Base-by-base conservation (phyloP, 2,888 invertebrate species). In the Crioceris asparagi region DNA sequence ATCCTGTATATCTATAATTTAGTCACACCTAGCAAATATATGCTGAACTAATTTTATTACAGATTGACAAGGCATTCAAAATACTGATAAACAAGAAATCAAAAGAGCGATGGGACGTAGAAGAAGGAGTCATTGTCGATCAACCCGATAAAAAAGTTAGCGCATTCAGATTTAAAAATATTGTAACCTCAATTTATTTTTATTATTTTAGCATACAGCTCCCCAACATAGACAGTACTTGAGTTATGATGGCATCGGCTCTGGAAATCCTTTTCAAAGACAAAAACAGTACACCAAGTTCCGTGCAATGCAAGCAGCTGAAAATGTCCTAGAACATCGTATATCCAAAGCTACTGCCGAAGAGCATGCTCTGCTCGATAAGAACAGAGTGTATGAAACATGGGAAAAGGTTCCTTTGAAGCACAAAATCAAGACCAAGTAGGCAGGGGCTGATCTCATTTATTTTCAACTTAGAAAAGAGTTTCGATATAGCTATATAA, bases 191-290 rank as follows among this genome's bases (percentile, higher is more conserved):
- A 37, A 36, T 42, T 46, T 48, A 30, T 32, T 12, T 35, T 15
- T 18, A 15, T 55, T 32, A 64, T 25, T 66, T 29, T 53, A 83
- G 74, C 87, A 91, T 53, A 86, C 82, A 37, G 85, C 84, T 10
- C 90, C 91, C 0, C 92, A 92, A 60, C 91, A 92, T 59, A 72
- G 87, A 15, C 83, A 84, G 51, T 92, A 85, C 56, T 66, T 91
- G 15, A 82, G 72, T 46, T 82, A 74, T 52, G 86, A 83, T 48
- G 88, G 88, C 3, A 62, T 82, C 2, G 91, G 91, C 0, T 61
- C 71, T 32, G 92, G 92, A 0, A 83, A 79, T 14, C 84, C 83
- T 0, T 77, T 70, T 44, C 82, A 85, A 60, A 68, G 91, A 25
- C 72, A 86, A 56, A 83, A 80, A 46, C 85, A 88, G 53, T 84